Conservation (phyloP, 2,113 vertebrate species). For the Empidonax traillii region DNA sequence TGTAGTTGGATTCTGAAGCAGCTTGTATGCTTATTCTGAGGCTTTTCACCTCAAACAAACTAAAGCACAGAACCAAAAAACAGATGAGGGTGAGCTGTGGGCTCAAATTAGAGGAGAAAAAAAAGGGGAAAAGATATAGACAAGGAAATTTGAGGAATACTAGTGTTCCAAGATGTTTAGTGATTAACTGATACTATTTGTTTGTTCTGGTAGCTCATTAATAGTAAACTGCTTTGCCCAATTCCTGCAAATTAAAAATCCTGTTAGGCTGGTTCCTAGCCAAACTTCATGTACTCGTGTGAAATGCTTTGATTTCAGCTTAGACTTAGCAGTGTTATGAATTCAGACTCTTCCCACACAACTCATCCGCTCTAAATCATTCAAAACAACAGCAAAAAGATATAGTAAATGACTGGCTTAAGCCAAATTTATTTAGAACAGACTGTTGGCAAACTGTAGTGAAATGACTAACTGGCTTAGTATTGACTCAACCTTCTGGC, state of each 20-base stretch:
- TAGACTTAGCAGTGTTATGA: neutral
- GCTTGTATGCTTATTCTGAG: neutral
- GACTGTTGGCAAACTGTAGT: neutral
- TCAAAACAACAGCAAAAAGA: neutral
- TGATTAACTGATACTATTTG: neutral
- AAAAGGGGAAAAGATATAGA: neutral
- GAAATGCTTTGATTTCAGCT: neutral
- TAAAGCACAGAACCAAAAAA: neutral
- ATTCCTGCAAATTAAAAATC: neutral
- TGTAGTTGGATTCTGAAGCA: neutral
- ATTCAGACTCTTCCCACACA: neutral
- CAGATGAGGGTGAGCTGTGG: neutral
- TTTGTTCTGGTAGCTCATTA: neutral
- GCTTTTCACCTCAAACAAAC: neutral
- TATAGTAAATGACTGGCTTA: neutral
- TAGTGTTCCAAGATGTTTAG: neutral
- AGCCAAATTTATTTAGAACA: neutral
- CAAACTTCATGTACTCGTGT: neutral
- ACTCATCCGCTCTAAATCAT: neutral
- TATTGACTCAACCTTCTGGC: neutral
- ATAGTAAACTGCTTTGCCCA: neutral
- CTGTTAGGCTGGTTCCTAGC: neutral
- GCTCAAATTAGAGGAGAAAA: neutral
- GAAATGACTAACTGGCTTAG: neutral
- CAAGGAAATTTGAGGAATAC: neutral